Evolutionary conservation across 2,888 invertebrate genomes (phyloP).

Genomic region (Allygus modestus): DNA sequence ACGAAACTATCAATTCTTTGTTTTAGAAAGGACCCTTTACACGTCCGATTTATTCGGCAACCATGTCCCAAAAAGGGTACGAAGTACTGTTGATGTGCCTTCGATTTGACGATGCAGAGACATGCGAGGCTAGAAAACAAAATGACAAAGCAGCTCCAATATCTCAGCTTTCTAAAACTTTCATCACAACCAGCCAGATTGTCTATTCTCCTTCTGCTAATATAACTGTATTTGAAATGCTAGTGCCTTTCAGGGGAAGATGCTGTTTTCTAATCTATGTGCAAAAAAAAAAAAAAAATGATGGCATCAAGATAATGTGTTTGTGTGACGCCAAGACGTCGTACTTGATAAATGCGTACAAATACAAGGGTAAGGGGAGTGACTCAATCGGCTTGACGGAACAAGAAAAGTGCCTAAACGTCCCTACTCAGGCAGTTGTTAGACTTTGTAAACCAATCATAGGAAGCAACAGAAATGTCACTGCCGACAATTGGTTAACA

Average conservation of each 20-base stretch:
- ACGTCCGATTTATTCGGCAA: conserved; percentile 31
- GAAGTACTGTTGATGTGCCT: conserved; percentile 34
- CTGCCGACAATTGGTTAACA: conserved; percentile 72
- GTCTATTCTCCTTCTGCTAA: conserved; percentile 25
- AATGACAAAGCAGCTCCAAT: conserved; percentile 38
- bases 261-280: conserved; percentile 68
- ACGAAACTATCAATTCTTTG: conserved; percentile 32
- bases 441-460: conserved; percentile 69
- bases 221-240: conserved; percentile 59
- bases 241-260: conserved; percentile 52
- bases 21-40: conserved; percentile 51
- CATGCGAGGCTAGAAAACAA: background rate
- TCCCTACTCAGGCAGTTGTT: conserved; percentile 71
- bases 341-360: conserved; percentile 70
- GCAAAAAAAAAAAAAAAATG: conserved; percentile 69
- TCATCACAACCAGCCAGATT: conserved; percentile 21
- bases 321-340: conserved; percentile 67
- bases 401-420: conserved; percentile 69
- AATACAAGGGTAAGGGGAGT: conserved; percentile 70
- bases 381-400: conserved; percentile 70
- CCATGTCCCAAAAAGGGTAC: conserved; percentile 60
- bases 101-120: conserved; percentile 39
- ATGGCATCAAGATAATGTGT: conserved; percentile 68
- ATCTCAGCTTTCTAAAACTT: conserved; percentile 5
- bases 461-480: conserved; percentile 71